Evolutionary conservation across 2,113 vertebrate species (phyloP).

Genomic region (Isurus oxyrinchus): DNA sequence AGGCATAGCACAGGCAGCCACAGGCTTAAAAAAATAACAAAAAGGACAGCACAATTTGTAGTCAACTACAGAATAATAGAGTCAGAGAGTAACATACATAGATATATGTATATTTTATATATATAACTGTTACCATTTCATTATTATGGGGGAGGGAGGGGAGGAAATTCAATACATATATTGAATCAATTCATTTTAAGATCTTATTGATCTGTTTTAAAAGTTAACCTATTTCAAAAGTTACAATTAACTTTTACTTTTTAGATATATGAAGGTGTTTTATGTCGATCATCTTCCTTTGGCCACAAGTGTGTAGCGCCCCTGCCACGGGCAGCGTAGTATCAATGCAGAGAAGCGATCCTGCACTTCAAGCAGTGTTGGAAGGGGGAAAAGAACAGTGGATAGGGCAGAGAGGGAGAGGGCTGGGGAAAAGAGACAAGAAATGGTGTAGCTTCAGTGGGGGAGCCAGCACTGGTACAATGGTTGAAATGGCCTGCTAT

Average conservation of each 20-base stretch:
- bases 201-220: background rate
- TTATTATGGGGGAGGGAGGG: background rate
- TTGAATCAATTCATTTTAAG: background rate
- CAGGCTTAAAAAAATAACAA: conserved; percentile 62
- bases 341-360: background rate
- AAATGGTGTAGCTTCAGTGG: background rate
- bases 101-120: too few species aligned
- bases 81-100: background rate
- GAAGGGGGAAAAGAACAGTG: background rate
- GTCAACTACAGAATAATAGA: background rate
- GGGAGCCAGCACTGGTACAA: background rate
- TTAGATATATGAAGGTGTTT: background rate
- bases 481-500: background rate
- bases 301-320: background rate
- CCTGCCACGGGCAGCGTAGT: background rate
- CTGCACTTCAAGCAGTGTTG: background rate
- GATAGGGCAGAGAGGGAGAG: background rate
- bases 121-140: background rate
- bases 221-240: background rate
- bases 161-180: background rate
- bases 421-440: background rate
- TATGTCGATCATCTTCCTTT: background rate
- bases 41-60: background rate
- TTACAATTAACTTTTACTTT: background rate
- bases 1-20: conserved; percentile 94